Evolutionary conservation across 2,888 invertebrate genomes (phyloP).

Genomic region (Papilio demoleus): DNA sequence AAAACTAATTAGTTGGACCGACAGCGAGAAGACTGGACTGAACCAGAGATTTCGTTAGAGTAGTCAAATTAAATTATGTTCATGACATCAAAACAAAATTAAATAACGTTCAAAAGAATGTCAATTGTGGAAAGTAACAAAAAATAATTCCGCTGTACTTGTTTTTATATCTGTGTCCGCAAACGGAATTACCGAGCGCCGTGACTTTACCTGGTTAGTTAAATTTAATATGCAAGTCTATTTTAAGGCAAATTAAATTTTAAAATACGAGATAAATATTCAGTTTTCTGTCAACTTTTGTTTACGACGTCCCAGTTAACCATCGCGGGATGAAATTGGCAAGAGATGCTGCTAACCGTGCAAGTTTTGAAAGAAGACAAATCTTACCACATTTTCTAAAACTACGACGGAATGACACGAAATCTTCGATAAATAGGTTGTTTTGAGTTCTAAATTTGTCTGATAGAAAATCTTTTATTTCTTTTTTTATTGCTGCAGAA

Average conservation of each 20-base stretch:
- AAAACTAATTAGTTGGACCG: neutral
- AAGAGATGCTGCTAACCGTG: constrained; percentile 26
- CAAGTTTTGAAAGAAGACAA: constrained; percentile 35
- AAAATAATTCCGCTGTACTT: neutral
- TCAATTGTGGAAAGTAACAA: constrained; percentile 23
- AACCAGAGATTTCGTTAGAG: too few relatives aligned
- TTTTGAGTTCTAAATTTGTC: constrained; percentile 12
- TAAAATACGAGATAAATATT: constrained; percentile 16
- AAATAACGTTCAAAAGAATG: constrained; percentile 2
- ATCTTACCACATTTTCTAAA: constrained; percentile 34
- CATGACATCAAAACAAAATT: constrained; percentile 8
- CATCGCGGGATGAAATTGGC: constrained; percentile 31
- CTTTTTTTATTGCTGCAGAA: neutral
- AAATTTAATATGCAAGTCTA: constrained; percentile 9
- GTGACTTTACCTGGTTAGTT: constrained; percentile 12
- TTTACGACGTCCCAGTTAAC: constrained; percentile 19
- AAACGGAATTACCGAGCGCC: constrained; percentile 3
- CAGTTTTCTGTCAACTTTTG: constrained; percentile 22
- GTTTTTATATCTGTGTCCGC: constrained; percentile 9
- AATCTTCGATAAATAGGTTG: constrained; percentile 32
- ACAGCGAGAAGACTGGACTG: neutral
- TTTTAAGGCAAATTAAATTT: neutral
- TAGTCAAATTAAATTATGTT: neutral
- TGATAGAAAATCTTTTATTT: neutral
- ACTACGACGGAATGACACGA: constrained; percentile 20